phyloP scores from a whole-genome alignment of 2,888 invertebrate genomes.

The Pterostichus madidus region DNA sequence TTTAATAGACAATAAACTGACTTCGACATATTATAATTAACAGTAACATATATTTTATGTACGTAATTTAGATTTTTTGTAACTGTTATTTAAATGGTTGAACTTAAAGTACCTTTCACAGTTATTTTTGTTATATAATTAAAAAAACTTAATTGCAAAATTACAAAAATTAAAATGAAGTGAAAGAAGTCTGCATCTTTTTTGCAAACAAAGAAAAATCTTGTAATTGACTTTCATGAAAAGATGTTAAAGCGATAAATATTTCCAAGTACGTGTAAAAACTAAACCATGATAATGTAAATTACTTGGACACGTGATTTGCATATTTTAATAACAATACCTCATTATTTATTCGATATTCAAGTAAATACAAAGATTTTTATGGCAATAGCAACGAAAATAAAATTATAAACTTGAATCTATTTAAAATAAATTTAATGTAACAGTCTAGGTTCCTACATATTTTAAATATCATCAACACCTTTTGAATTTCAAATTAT shows the following conservation, averaged over 20 bases:
- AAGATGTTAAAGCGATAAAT: conserved; percentile 15
- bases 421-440: too few species aligned
- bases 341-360: conserved; percentile 15
- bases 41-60: background rate
- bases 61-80: background rate
- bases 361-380: background rate
- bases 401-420: background rate
- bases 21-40: background rate
- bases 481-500: too few species aligned
- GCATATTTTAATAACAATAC: conserved; percentile 3
- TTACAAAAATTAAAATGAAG: background rate
- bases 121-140: background rate
- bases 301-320: background rate
- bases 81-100: background rate
- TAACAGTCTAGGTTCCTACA: too few species aligned
- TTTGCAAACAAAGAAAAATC: background rate
- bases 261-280: background rate
- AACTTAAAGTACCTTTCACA: background rate
- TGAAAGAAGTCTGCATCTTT: background rate
- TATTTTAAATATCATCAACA: too few species aligned
- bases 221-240: background rate
- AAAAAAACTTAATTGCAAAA: background rate
- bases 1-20: conserved; percentile 2
- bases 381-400: background rate
- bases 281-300: conserved; percentile 1